A percentile compares a stretch with the other conserved stretches of the same genome.
Conservation (phyloP, 2,113 vertebrate species). For the Python bivittatus region DNA sequence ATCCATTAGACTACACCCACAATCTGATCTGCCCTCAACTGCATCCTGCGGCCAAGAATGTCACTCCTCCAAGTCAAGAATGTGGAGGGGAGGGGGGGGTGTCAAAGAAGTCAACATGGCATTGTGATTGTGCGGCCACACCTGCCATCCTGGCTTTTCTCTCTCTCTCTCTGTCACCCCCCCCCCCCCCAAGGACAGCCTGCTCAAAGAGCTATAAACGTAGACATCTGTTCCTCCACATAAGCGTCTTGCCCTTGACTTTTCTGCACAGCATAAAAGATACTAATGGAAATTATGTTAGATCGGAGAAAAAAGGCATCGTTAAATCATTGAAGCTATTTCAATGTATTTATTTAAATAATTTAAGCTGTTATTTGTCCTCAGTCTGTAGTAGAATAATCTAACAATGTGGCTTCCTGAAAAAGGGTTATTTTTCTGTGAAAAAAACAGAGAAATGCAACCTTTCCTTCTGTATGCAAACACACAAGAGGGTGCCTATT, state of each 20-base stretch:
- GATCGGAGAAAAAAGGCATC: conserved; percentile 21
- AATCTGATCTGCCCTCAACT: neutral
- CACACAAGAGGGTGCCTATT: conserved; percentile 16
- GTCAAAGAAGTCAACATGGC: neutral
- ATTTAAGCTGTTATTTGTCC: neutral
- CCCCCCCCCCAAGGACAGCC: neutral
- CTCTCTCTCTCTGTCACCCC: too few relatives aligned
- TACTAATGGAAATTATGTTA: neutral
- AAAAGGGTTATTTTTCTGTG: neutral
- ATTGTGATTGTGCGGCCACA: neutral
- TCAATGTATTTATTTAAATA: neutral
- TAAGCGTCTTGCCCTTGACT: neutral
- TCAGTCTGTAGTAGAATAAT: neutral
- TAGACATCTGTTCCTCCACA: neutral
- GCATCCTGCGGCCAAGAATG: neutral
- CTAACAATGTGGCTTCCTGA: neutral
- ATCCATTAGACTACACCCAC: neutral
- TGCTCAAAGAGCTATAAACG: neutral
- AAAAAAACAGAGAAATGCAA: neutral
- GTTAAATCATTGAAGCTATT: neutral
- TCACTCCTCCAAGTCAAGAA: neutral
- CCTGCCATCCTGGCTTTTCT: neutral
- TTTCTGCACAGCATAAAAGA: neutral
- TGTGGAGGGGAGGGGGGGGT: neutral
- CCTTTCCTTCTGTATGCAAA: neutral